phyloP scores from a whole-genome alignment of 2,888 invertebrate species.

The Gortyna flavago region DNA sequence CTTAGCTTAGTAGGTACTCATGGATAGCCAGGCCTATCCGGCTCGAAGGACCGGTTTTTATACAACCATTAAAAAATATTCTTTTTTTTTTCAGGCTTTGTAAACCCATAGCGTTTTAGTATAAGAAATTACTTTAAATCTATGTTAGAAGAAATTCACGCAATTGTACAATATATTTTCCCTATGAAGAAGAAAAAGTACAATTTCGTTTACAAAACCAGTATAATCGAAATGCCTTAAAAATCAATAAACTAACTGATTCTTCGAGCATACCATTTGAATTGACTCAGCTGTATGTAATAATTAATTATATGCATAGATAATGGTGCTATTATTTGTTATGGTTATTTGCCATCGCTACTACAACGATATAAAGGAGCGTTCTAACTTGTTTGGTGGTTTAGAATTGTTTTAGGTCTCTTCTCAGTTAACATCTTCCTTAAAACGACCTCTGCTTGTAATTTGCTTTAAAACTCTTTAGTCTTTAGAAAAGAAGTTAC shows the following conservation, averaged over 20 bases:
- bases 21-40: not conserved
- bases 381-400: not conserved
- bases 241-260: not conserved
- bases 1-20: not conserved
- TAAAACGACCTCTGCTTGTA: not conserved
- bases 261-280: slow-evolving; percentile 58
- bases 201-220: not conserved
- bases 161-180: too few species aligned
- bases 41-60: not conserved
- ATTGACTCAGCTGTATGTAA: slow-evolving; percentile 74
- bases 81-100: too few species aligned
- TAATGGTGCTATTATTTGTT: slow-evolving; percentile 60
- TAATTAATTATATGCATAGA: slow-evolving; percentile 53
- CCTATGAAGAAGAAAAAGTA: not conserved
- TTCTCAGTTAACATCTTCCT: not conserved
- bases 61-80: too few species aligned
- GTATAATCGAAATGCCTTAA: not conserved
- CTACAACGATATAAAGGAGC: not conserved
- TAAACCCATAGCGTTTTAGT: not conserved
- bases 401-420: not conserved
- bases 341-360: slow-evolving; percentile 25
- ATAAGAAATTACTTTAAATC: not conserved
- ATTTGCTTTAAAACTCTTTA: not conserved
- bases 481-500: not conserved
- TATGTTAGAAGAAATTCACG: not conserved